Evolutionary conservation across 2,888 invertebrate species (phyloP).

Genomic region (Thumatha senex): DNA sequence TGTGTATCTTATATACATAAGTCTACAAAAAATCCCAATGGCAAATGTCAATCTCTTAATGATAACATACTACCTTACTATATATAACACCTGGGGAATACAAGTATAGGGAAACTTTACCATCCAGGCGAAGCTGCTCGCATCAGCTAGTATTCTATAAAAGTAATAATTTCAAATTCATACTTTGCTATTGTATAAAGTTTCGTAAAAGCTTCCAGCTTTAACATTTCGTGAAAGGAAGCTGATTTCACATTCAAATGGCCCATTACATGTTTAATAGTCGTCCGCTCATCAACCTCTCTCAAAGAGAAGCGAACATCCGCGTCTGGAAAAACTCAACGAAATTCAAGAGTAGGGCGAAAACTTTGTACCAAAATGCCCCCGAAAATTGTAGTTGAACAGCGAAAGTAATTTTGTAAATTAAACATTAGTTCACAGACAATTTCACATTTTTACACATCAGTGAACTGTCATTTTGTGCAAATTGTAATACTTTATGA

Average conservation of each 20-base stretch:
- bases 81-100: too few relatives aligned
- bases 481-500: constrained; percentile 31
- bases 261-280: neutral
- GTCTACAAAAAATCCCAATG: too few relatives aligned
- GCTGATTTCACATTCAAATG: neutral
- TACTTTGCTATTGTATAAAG: neutral
- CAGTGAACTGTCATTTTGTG: constrained; percentile 21
- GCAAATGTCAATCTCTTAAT: too few relatives aligned
- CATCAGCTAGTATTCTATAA: too few relatives aligned
- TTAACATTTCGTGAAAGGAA: neutral
- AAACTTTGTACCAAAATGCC: constrained; percentile 7
- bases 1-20: too few relatives aligned
- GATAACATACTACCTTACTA: too few relatives aligned
- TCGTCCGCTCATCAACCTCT: neutral
- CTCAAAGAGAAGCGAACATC: neutral
- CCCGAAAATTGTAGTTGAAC: constrained; percentile 20
- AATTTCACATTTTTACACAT: constrained; percentile 33
- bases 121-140: too few relatives aligned
- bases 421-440: constrained; percentile 39
- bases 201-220: neutral
- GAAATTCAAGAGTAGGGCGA: neutral
- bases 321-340: neutral
- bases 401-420: constrained; percentile 33
- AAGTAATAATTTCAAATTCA: too few relatives aligned
- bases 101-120: too few relatives aligned